Percentiles rank a stretch among this genome's conserved stretches.
Evolutionary conservation across 2,888 invertebrate species (phyloP).

Genomic region (Ophion ellenae): DNA sequence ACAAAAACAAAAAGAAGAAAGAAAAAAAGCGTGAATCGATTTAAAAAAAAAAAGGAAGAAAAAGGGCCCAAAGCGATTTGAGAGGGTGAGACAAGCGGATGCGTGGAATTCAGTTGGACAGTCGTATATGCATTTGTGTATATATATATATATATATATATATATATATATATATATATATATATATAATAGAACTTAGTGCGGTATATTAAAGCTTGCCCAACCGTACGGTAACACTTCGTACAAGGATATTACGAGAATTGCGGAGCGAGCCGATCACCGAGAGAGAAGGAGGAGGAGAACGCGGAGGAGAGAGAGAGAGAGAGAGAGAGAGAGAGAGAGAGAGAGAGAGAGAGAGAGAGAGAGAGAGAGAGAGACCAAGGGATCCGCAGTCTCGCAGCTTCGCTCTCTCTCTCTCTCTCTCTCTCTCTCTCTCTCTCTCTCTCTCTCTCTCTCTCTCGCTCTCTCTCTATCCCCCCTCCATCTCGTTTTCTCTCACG

Average conservation of each 20-base stretch:
- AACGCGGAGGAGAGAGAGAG: constrained; percentile 24
- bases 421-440: too few relatives aligned
- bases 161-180: too few relatives aligned
- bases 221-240: constrained; percentile 26
- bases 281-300: constrained; percentile 16
- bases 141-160: too few relatives aligned
- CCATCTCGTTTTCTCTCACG: constrained; percentile 65
- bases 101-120: constrained; percentile 29
- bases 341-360: constrained; percentile 13
- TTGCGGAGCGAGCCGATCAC: constrained; percentile 27
- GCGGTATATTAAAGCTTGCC: constrained; percentile 17
- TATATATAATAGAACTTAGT: neutral
- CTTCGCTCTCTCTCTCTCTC: neutral
- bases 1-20: too few relatives aligned
- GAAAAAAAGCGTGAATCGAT: too few relatives aligned
- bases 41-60: neutral
- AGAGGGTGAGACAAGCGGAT: constrained; percentile 27
- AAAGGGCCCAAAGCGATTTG: neutral
- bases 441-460: constrained; percentile 65
- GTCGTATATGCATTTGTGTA: neutral
- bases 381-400: neutral
- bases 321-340: constrained; percentile 18
- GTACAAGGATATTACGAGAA: constrained; percentile 43
- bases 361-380: constrained; percentile 9
- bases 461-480: neutral